Percentiles rank a stretch among this genome's conserved stretches.
These are phyloP conservation scores for Agelastica alni DNA, from an alignment of 2,888 invertebrate genomes.

Conservation along the genomic window DNA sequence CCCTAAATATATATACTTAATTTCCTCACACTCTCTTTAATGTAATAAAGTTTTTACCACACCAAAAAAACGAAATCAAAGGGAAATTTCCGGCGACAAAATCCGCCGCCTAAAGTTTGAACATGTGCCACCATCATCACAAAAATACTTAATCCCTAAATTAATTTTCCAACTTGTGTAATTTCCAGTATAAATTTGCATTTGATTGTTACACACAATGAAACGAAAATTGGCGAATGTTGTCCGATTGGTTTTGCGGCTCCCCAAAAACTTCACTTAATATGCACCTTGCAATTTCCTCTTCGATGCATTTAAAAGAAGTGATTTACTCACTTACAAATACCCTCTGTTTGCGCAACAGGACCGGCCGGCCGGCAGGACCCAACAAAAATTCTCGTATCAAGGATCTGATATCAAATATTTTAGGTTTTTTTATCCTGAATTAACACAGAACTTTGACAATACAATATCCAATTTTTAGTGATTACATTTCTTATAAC, in stretches of 20 bases:
- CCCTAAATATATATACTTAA: no score
- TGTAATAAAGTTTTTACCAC: no score
- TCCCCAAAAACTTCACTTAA: conserved; percentile 31
- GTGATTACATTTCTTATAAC: no score
- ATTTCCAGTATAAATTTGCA: conserved; percentile 29
- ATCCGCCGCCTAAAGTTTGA: no score
- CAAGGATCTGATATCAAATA: no score
- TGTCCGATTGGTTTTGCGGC: conserved; percentile 27
- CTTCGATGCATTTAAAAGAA: conserved; percentile 36
- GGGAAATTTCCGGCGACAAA: no score
- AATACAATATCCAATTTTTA: no score
- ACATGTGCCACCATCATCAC: conserved; percentile 11
- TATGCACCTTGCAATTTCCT: conserved; percentile 35
- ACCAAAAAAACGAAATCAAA: no score
- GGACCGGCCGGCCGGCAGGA: not conserved
- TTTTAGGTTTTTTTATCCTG: no score
- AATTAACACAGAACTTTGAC: no score
- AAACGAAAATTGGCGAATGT: conserved; percentile 23
- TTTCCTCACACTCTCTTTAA: no score
- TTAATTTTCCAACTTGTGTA: conserved; percentile 29
- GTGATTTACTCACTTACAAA: conserved; percentile 32
- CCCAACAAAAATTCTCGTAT: no score
- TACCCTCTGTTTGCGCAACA: conserved; percentile 33
- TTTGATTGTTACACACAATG: conserved; percentile 21
- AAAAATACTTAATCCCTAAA: conserved; percentile 18